Base-by-base conservation (phyloP, 2,113 vertebrate genomes). In the Microtus montanus region DNA sequence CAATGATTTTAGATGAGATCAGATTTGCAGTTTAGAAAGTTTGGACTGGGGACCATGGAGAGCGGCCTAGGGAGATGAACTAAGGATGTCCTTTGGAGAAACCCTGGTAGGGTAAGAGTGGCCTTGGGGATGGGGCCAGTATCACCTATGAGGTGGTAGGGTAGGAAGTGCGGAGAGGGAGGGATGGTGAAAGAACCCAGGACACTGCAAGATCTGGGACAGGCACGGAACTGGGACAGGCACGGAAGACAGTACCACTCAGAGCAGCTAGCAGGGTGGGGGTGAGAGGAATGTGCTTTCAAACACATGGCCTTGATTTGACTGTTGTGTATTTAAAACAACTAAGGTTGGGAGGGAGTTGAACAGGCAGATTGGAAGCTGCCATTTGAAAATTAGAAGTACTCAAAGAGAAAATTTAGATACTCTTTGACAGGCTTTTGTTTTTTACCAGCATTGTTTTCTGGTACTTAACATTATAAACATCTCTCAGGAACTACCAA, bases 381-480 rank as follows among this genome's bases (percentile, higher is more conserved):
- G 52, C 74, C 10, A 30, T 0, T 28, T 79, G 33, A 8, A 88
- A 94, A 89, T 63, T 90, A 61, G 10, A 93, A 93, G 54, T 68
- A 12, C 94, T 80, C 38, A 79, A 88, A 73, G 38, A 61, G 38
- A 54, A 93, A 84, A 89, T 84, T 44, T 88, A 79, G 85, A 30
- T 87, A 35, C 15, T 70, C 30, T 83, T 89, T 74, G 61, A 30
- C 13, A 63, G 38, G 14, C 28, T 35, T 44, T 64, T 58, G 58
- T 58, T 47, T 47, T 22, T 58, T 38, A 7, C 22, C 4, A 73
- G 26, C 90, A 79, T 35, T 92, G 74, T 77, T 82, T 90, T 63
- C 30, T 66, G n/a, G 2, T 35, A 52, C n/a, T 92, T 96, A 95
- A 87, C n/a, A 75, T 84, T 87, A 35, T 44, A 89, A 92, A 87